These are phyloP conservation scores for Tinea pellionella DNA, from an alignment of 2,888 invertebrate species.

Conservation along the genomic window DNA sequence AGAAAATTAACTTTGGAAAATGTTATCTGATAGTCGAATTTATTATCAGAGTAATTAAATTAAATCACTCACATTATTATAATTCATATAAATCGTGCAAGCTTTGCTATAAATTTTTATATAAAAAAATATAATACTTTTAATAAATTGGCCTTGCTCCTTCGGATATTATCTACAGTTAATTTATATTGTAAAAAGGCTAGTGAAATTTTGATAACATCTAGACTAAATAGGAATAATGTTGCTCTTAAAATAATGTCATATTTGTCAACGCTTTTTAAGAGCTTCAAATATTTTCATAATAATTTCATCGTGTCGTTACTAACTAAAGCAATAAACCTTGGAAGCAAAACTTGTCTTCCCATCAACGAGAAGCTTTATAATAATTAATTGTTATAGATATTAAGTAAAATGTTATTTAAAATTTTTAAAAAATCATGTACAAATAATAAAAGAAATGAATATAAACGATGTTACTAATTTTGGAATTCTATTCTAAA, in stretches of 20 bases:
- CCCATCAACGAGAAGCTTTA: neutral
- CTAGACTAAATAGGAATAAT: conserved; percentile 31
- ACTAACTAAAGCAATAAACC: neutral
- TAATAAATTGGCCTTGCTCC: conserved; percentile 54
- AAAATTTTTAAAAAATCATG: neutral
- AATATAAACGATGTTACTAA: neutral
- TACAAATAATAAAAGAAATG: neutral
- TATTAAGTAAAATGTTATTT: neutral
- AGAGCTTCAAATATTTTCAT: conserved; percentile 26
- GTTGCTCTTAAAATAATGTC: conserved; percentile 16
- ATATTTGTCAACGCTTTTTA: conserved; percentile 42
- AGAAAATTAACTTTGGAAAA: neutral
- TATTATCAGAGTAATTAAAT: neutral
- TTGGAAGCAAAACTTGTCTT: neutral
- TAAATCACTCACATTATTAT: neutral
- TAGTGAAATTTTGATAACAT: conserved; percentile 69
- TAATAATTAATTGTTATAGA: neutral
- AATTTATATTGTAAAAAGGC: conserved; percentile 62
- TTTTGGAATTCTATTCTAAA: conserved; percentile 3
- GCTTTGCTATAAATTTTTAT: conserved; percentile 12
- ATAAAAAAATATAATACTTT: neutral
- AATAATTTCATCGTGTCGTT: neutral
- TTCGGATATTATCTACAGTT: conserved; percentile 43
- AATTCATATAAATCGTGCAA: neutral
- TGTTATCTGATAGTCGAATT: conserved; percentile 3